phyloP scores from a whole-genome alignment of 1,140 invertebrate genomes.

The Drosophila elegans region DNA sequence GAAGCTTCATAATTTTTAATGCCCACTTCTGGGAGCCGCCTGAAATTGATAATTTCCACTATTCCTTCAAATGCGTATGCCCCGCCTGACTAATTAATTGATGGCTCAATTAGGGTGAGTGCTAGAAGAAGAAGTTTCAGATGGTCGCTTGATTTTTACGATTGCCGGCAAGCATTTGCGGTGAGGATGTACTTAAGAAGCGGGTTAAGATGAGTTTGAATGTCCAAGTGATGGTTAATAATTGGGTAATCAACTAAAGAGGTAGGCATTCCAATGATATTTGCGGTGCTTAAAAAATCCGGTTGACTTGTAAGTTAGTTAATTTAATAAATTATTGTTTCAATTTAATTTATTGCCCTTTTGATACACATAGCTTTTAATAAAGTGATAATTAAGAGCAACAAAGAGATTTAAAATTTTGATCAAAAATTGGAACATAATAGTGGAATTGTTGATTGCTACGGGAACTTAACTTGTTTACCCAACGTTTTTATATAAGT shows the following conservation, averaged over 20 bases:
- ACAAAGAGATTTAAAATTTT: too few relatives aligned
- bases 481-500: too few relatives aligned
- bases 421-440: too few relatives aligned
- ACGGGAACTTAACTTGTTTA: too few relatives aligned
- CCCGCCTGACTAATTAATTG: constrained; percentile 60
- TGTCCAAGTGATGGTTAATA: not conserved
- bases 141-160: constrained; percentile 14
- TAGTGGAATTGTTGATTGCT: too few relatives aligned
- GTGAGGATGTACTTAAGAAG: not conserved
- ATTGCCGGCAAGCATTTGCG: constrained; percentile 7
- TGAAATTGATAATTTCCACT: constrained; percentile 66
- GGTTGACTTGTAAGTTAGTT: not conserved
- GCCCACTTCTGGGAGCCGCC: constrained; percentile 44
- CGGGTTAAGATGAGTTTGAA: not conserved
- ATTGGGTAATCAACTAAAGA: not conserved
- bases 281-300: too few relatives aligned
- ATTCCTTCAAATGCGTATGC: constrained; percentile 35
- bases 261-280: not conserved
- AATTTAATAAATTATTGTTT: not conserved
- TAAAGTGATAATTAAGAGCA: too few relatives aligned
- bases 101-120: constrained; percentile 46
- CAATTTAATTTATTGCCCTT: too few relatives aligned
- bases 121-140: not conserved
- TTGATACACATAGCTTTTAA: too few relatives aligned
- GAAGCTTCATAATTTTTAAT: constrained; percentile 67